Conservation (phyloP, 2,113 vertebrate genomes). For the Pelusios castaneus region DNA sequence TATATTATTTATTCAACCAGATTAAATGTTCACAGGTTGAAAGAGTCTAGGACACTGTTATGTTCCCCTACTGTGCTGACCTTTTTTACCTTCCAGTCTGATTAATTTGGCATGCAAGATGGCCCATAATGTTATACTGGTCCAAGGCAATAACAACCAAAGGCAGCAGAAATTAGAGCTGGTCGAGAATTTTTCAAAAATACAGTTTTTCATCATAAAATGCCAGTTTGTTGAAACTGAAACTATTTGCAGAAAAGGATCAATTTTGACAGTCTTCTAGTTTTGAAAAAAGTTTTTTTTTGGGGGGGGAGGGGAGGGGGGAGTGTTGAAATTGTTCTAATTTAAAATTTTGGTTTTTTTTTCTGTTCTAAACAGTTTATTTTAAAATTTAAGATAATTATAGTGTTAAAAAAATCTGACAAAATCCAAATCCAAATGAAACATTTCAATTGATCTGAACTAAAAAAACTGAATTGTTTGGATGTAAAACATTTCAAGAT, state of each 20-base stretch:
- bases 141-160: not conserved
- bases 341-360: not conserved
- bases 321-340: not conserved
- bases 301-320: too few relatives aligned
- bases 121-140: not conserved
- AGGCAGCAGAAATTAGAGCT: not conserved
- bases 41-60: not conserved
- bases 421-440: not conserved
- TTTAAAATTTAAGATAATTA: not conserved
- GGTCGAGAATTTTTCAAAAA: not conserved
- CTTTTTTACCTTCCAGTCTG: not conserved
- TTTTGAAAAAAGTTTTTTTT: not conserved
- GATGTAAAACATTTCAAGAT: not conserved
- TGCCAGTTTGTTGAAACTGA: not conserved
- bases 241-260: not conserved
- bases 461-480: not conserved
- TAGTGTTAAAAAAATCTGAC: not conserved
- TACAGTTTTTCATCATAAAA: not conserved
- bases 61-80: not conserved
- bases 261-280: not conserved
- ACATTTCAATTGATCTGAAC: not conserved
- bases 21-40: not conserved
- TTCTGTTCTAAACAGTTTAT: not conserved
- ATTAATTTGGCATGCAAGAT: not conserved
- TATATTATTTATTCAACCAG: not conserved